These are phyloP conservation scores for Pangasius mekongensis DNA, from an alignment of 2,797 vertebrate species.

Conservation along the genomic window DNA sequence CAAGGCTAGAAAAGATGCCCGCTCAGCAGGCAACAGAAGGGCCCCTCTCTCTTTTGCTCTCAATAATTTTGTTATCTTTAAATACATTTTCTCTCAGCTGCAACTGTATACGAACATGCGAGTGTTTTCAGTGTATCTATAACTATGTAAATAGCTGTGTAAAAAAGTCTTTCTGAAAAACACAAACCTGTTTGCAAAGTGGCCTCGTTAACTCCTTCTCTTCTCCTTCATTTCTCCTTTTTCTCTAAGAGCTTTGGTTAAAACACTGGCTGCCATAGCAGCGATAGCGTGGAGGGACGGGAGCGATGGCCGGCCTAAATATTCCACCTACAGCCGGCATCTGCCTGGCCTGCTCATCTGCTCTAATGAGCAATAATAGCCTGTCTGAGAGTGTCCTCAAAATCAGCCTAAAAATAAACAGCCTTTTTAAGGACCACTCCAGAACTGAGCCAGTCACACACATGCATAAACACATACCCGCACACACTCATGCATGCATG, in stretches of 20 bases:
- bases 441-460: slow-evolving; percentile 53
- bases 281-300: not conserved
- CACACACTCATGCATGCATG: not conserved
- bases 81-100: slow-evolving; percentile 55
- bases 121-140: not conserved
- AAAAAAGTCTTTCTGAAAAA: not conserved
- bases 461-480: slow-evolving; percentile 28
- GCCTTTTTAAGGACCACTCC: slow-evolving; percentile 58
- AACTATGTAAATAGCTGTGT: not conserved
- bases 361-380: slow-evolving; percentile 79
- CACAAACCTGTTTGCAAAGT: slow-evolving; percentile 2
- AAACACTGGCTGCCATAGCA: slow-evolving; percentile 15
- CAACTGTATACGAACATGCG: slow-evolving; percentile 2
- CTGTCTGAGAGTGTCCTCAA: slow-evolving; percentile 73
- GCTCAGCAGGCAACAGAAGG: slow-evolving; percentile 67
- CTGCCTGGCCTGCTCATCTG: slow-evolving; percentile 75
- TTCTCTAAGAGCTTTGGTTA: not conserved
- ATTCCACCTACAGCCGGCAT: slow-evolving; percentile 56
- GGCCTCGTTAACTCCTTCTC: slow-evolving; percentile 13
- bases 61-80: slow-evolving; percentile 20
- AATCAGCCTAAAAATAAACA: slow-evolving; percentile 76
- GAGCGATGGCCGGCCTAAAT: slow-evolving; percentile 42
- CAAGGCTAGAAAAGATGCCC: slow-evolving; percentile 57
- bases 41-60: not conserved
- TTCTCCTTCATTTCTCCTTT: slow-evolving; percentile 54